phyloP scores from a whole-genome alignment of 2,113 vertebrate genomes.

The Beaufortia kweichowensis region DNA sequence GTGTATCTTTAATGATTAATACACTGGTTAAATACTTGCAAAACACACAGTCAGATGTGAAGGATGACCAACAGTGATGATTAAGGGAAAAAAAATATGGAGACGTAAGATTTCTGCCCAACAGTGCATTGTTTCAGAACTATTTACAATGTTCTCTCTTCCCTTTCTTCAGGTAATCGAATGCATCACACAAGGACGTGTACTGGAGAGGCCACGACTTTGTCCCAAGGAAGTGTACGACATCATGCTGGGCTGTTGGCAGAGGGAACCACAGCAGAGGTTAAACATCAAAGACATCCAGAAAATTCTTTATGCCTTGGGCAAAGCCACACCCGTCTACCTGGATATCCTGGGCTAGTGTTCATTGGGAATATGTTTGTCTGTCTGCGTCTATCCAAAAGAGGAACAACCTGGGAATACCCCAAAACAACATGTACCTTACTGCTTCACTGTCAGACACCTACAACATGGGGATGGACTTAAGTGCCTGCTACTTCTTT shows the following conservation, averaged over 20 bases:
- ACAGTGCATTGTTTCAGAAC: too few relatives aligned
- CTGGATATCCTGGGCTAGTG: constrained; percentile 78
- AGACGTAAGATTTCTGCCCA: too few relatives aligned
- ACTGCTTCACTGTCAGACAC: constrained; percentile 58
- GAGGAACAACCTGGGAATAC: constrained; percentile 50
- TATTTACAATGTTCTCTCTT: not conserved
- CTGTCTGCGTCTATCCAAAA: constrained; percentile 29
- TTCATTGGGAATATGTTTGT: constrained; percentile 1
- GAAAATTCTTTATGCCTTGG: constrained; percentile 73
- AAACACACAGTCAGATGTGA: too few relatives aligned
- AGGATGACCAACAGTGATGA: too few relatives aligned
- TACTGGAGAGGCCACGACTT: constrained; percentile 76
- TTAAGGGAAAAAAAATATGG: too few relatives aligned
- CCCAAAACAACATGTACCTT: constrained; percentile 52
- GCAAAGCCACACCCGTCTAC: constrained; percentile 79
- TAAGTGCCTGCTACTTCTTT: constrained; percentile 77
- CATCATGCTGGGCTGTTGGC: constrained; percentile 81
- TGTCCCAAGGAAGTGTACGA: constrained; percentile 80
- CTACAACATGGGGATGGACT: constrained; percentile 65
- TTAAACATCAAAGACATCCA: constrained; percentile 81
- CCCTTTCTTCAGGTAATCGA: constrained; percentile 73
- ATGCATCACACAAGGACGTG: constrained; percentile 79
- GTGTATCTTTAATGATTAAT: too few relatives aligned
- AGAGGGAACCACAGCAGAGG: constrained; percentile 79
- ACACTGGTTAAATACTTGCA: too few relatives aligned